phyloP scores from a whole-genome alignment of 2,797 vertebrate genomes.

The Tokudaia muenninki region DNA sequence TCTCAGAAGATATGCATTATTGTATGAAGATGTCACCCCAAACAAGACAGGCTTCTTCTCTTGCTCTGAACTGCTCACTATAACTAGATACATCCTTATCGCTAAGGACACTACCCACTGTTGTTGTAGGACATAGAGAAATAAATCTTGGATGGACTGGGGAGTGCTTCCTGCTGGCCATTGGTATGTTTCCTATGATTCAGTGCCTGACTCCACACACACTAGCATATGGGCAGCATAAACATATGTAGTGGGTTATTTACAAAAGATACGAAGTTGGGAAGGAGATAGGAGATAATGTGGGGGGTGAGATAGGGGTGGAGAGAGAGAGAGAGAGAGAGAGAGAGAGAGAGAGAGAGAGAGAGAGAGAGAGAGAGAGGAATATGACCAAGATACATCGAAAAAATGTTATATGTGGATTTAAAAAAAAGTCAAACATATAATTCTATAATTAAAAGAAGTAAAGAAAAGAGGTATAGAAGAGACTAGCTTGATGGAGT shows the following conservation, averaged over 20 bases:
- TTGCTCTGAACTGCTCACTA: background rate
- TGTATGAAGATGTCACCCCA: background rate
- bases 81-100: background rate
- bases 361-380: background rate
- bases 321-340: background rate
- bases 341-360: too few species aligned
- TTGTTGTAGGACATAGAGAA: background rate
- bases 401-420: background rate
- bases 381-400: background rate
- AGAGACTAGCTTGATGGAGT: background rate
- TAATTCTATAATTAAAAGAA: background rate
- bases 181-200: background rate
- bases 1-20: background rate
- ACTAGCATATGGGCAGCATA: background rate
- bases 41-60: background rate
- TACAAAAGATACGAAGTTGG: background rate
- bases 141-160: background rate
- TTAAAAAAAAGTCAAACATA: background rate
- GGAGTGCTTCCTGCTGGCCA: background rate
- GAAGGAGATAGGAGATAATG: background rate
- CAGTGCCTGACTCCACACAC: background rate
- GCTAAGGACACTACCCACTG: background rate
- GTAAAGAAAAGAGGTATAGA: background rate
- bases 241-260: background rate
- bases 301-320: too few species aligned